Conservation (phyloP, 2,113 vertebrate species). For the Lanius collurio region DNA sequence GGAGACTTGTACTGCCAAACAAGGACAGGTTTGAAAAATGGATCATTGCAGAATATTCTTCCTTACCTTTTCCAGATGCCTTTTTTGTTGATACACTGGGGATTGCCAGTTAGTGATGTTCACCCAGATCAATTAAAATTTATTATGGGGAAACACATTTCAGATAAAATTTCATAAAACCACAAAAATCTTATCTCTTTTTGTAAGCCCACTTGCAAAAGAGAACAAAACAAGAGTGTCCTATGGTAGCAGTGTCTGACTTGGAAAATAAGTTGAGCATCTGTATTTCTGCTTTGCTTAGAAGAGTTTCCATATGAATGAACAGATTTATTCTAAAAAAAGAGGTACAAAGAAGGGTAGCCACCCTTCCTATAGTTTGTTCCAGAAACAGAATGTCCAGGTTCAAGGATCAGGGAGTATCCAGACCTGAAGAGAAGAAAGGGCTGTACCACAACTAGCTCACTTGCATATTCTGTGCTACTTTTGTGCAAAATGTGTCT, state of each 20-base stretch:
- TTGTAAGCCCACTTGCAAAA: background rate
- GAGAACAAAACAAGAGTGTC: background rate
- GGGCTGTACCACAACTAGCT: background rate
- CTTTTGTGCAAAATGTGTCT: background rate
- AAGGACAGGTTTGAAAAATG: background rate
- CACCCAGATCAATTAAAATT: background rate
- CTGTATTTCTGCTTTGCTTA: background rate
- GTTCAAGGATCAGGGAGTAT: background rate
- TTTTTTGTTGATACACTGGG: background rate
- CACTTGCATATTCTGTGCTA: background rate
- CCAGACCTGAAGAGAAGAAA: background rate
- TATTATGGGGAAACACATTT: background rate
- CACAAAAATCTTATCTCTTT: background rate
- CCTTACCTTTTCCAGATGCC: background rate
- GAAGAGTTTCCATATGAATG: background rate
- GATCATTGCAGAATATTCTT: background rate
- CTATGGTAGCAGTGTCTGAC: background rate
- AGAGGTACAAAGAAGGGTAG: background rate
- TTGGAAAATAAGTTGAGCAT: background rate
- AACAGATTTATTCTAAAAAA: background rate
- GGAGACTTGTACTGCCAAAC: background rate
- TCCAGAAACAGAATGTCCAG: background rate
- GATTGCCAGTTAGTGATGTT: background rate
- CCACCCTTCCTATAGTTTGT: accelerated
- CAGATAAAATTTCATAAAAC: background rate